Conservation (phyloP, 2,888 invertebrate species). For the Aphidius colemani region DNA sequence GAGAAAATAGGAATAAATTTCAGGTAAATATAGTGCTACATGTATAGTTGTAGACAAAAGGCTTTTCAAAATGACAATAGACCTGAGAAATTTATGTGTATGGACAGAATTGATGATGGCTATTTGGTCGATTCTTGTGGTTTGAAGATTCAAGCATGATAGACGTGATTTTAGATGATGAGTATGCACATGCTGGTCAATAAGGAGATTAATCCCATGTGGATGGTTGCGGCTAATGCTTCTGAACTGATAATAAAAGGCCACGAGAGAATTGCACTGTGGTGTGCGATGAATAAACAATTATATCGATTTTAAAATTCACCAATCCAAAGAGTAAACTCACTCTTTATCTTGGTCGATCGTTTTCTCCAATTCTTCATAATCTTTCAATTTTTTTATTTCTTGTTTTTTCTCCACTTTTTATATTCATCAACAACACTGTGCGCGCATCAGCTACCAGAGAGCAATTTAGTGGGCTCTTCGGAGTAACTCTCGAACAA, state of each 20-base stretch:
- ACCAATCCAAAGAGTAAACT: neutral
- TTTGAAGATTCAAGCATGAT: slow-evolving; percentile 6
- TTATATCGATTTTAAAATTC: neutral
- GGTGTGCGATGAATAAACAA: neutral
- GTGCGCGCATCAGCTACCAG: too few species aligned
- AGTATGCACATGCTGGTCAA: neutral
- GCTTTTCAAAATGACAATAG: slow-evolving; percentile 1
- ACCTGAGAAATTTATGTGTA: slow-evolving; percentile 1
- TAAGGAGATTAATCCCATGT: slow-evolving; percentile 13
- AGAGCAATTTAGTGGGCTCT: too few species aligned
- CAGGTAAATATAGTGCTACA: neutral
- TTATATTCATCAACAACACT: too few species aligned
- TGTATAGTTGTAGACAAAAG: too few species aligned
- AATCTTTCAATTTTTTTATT: neutral
- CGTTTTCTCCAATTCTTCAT: slow-evolving; percentile 9
- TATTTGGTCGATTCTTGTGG: slow-evolving; percentile 7
- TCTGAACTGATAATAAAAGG: neutral
- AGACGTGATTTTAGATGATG: neutral
- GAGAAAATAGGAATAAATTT: too few species aligned
- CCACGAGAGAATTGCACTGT: neutral
- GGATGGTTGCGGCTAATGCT: slow-evolving; percentile 1
- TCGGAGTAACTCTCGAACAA: too few species aligned
- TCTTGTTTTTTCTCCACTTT: too few species aligned
- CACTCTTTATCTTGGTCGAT: slow-evolving; percentile 2
- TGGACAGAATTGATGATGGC: slow-evolving; percentile 11